phyloP scores from a whole-genome alignment of 2,113 vertebrate genomes.

The Pholis gunnellus region DNA sequence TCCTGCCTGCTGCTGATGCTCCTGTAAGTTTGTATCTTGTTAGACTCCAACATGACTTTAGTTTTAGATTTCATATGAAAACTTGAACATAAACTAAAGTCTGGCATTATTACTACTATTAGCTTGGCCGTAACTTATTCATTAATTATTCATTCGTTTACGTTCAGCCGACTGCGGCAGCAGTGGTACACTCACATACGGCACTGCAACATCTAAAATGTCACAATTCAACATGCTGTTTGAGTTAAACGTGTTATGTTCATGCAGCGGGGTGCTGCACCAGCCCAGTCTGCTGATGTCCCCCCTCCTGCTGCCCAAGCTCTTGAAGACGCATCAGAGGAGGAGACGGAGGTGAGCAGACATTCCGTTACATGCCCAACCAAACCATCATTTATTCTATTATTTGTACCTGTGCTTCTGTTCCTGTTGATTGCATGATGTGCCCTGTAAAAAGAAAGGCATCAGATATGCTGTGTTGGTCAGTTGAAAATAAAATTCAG shows the following conservation, averaged over 20 bases:
- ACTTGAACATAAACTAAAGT: neutral
- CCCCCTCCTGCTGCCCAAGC: constrained; percentile 23
- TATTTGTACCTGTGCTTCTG: neutral
- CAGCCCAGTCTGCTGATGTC: constrained; percentile 27
- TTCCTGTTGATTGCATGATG: neutral
- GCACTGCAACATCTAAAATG: neutral
- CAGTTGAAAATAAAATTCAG: neutral
- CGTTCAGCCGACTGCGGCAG: constrained; percentile 30
- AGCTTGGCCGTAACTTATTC: neutral
- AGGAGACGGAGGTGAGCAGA: constrained; percentile 72
- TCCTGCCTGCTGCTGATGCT: constrained; percentile 64
- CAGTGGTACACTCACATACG: constrained; percentile 33
- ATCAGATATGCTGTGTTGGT: neutral
- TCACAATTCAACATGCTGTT: neutral
- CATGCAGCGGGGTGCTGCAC: constrained; percentile 45
- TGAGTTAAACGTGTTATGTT: constrained; percentile 1
- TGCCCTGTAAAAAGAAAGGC: neutral
- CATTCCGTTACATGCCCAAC: neutral
- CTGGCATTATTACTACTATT: neutral
- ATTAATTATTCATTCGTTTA: constrained; percentile 36
- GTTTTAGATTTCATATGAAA: neutral
- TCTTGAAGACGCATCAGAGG: constrained; percentile 71
- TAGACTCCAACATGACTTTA: neutral
- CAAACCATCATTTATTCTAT: neutral
- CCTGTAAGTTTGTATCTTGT: constrained; percentile 57